These are phyloP conservation scores for Myopa testacea DNA, from an alignment of 2,888 invertebrate species.

Conservation along the genomic window DNA sequence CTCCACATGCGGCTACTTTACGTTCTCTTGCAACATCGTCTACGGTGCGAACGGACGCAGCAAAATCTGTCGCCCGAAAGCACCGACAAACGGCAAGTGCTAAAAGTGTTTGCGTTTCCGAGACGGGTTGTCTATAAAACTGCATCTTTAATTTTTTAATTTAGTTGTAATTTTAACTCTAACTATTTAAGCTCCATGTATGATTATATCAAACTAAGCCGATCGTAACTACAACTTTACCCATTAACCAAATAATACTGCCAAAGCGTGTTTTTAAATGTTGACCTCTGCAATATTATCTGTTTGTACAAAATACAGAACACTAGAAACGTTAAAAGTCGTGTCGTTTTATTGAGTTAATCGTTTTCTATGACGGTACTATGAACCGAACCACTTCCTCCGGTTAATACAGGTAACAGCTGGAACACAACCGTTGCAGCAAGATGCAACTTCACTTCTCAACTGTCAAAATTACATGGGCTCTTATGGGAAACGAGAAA, in stretches of 20 bases:
- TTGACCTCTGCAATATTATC: conserved; percentile 24
- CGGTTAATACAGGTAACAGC: too few species aligned
- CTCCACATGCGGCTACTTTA: conserved; percentile 88
- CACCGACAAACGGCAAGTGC: conserved; percentile 79
- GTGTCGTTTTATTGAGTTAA: not conserved
- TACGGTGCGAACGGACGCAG: conserved; percentile 81
- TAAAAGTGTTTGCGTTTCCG: conserved; percentile 47
- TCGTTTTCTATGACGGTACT: not conserved
- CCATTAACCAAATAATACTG: conserved; percentile 20
- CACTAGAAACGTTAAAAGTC: not conserved
- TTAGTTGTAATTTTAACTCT: conserved; percentile 21
- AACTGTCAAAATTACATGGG: too few species aligned
- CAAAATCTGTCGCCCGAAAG: conserved; percentile 85
- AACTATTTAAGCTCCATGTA: conserved; percentile 37
- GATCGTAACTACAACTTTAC: not conserved
- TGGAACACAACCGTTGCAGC: too few species aligned
- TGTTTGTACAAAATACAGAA: conserved; percentile 17
- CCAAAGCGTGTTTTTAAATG: not conserved
- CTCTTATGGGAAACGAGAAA: too few species aligned
- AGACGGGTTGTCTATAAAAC: not conserved
- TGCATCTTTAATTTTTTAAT: conserved; percentile 17
- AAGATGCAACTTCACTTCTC: too few species aligned
- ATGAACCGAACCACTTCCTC: too few species aligned
- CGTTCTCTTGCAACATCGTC: conserved; percentile 85
- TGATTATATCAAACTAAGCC: conserved; percentile 33